Evolutionary conservation across 2,797 vertebrate species (phyloP).

Genomic region (Anomalospiza imberbis): DNA sequence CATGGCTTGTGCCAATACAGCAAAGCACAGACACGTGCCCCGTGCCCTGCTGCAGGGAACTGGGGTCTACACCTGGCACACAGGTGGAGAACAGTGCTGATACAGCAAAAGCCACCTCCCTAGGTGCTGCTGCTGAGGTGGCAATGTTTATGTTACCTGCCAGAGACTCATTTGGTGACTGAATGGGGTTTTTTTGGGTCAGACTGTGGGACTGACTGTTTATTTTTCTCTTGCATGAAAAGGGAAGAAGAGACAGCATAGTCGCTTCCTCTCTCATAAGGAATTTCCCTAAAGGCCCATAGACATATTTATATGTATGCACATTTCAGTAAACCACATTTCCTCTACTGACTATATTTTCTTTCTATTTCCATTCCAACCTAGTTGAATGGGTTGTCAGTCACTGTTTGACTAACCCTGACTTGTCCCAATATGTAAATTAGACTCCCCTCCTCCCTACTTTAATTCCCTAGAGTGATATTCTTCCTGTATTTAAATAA

Average conservation of each 20-base stretch:
- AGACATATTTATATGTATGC: background rate
- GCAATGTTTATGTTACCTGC: background rate
- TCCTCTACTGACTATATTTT: background rate
- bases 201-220: background rate
- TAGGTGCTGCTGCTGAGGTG: background rate
- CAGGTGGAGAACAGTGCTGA: background rate
- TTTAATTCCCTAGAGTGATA: background rate
- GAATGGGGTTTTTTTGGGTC: background rate
- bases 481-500: background rate
- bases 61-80: background rate
- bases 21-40: accelerated
- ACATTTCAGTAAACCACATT: background rate
- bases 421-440: background rate
- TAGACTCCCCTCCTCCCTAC: background rate
- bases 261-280: background rate
- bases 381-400: background rate
- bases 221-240: background rate
- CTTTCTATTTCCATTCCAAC: background rate
- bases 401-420: background rate
- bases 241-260: background rate
- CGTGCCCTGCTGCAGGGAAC: background rate
- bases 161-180: background rate
- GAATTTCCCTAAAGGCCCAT: background rate
- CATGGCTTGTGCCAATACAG: background rate
- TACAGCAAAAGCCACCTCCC: background rate